Conservation (phyloP, 1,140 invertebrate genomes). For the Aphaenogaster ashmeadi region DNA sequence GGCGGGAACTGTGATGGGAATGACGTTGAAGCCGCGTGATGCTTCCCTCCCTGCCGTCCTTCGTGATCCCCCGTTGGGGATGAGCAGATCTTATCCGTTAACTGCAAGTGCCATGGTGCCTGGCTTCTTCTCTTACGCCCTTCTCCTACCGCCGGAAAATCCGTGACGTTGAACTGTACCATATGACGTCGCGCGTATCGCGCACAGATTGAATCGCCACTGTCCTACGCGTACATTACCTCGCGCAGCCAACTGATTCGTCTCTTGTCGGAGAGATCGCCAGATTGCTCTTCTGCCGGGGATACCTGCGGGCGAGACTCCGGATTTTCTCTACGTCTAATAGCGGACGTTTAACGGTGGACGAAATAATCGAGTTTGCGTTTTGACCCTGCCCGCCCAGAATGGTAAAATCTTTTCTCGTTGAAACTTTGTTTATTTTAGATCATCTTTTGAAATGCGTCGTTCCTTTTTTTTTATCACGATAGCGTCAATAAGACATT, state of each 20-base stretch:
- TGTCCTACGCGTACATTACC: constrained; percentile 7
- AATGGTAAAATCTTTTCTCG: not conserved
- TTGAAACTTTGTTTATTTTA: not conserved
- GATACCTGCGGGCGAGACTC: not conserved
- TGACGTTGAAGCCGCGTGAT: constrained; percentile 78
- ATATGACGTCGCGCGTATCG: constrained; percentile 57
- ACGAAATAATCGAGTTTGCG: not conserved
- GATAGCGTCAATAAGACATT: not conserved
- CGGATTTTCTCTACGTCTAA: not conserved
- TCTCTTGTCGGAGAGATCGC: constrained; percentile 6
- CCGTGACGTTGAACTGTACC: constrained; percentile 62
- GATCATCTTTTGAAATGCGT: not conserved
- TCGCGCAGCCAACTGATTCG: constrained; percentile 41
- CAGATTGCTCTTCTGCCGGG: not conserved
- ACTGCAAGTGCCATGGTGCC: constrained; percentile 62
- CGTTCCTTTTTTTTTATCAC: not conserved
- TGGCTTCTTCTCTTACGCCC: constrained; percentile 36
- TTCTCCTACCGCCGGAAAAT: constrained; percentile 67
- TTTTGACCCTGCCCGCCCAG: not conserved
- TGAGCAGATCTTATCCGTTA: constrained; percentile 78
- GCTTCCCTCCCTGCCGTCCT: constrained; percentile 32
- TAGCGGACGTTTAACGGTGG: not conserved
- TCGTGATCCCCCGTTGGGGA: constrained; percentile 54
- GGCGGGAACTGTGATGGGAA: constrained; percentile 70
- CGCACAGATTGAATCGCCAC: constrained; percentile 29